Conservation (phyloP, 1,140 invertebrate species). For the Sminthurides bifidus region DNA sequence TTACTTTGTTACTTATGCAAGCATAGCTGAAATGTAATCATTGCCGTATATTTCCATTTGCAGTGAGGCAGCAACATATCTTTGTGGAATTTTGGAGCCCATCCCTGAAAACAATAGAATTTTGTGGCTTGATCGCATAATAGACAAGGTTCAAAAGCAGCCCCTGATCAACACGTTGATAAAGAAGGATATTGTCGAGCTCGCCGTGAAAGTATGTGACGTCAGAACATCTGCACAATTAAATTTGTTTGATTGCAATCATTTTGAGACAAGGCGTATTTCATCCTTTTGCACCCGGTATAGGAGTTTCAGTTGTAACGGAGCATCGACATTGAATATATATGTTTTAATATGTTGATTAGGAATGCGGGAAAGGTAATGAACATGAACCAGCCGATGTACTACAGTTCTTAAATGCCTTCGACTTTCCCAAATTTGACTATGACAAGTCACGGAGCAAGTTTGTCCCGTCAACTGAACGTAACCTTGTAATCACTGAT, state of each 20-base stretch:
- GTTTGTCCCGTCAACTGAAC: constrained; percentile 49
- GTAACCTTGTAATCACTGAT: constrained; percentile 47
- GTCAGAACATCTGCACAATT: too few relatives aligned
- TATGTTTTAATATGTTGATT: constrained; percentile 24
- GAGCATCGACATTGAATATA: neutral
- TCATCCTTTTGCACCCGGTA: too few relatives aligned
- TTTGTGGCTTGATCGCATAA: constrained; percentile 48
- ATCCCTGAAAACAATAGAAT: constrained; percentile 43
- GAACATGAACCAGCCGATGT: constrained; percentile 63
- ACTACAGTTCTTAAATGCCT: constrained; percentile 67
- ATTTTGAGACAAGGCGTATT: too few relatives aligned
- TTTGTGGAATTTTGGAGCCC: constrained; percentile 45
- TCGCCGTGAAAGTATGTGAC: constrained; percentile 51
- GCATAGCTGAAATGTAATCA: neutral
- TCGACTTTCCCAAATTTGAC: constrained; percentile 62
- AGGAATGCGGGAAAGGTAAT: constrained; percentile 55
- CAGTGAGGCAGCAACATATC: constrained; percentile 48
- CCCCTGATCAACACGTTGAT: constrained; percentile 55
- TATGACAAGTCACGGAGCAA: constrained; percentile 66
- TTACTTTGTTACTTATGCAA: neutral
- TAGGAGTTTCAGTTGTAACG: too few relatives aligned
- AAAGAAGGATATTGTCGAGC: constrained; percentile 55
- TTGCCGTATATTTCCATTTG: neutral
- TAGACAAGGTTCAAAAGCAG: constrained; percentile 57
- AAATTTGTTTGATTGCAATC: too few relatives aligned